A percentile compares a stretch with the other conserved stretches of the same genome.
Conservation (phyloP, 2,113 vertebrate species). For the Megaceryle torquata region DNA sequence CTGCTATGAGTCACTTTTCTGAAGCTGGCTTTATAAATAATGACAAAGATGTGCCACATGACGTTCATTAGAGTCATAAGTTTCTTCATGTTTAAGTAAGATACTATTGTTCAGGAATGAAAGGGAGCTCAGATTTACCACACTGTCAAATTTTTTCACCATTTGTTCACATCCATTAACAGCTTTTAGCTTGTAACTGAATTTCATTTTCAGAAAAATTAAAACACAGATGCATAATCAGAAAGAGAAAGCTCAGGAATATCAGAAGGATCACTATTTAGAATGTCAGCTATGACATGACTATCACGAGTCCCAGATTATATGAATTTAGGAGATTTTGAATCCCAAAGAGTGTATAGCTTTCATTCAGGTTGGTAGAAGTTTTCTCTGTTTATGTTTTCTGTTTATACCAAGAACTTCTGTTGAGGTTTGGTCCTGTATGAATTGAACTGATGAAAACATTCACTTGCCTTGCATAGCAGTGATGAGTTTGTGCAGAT, state of each 20-base stretch:
- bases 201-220: conserved; percentile 63
- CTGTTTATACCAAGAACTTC: not conserved
- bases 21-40: not conserved
- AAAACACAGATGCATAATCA: conserved; percentile 57
- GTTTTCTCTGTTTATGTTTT: not conserved
- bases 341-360: not conserved
- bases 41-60: not conserved
- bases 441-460: not conserved
- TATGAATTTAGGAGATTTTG: not conserved
- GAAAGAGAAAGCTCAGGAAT: not conserved
- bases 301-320: not conserved
- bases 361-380: not conserved
- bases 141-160: conserved; percentile 19
- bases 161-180: conserved; percentile 64
- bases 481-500: not conserved
- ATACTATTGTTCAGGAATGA: conserved; percentile 28
- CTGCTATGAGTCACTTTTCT: not conserved
- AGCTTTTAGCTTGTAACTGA: conserved; percentile 66
- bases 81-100: conserved; percentile 17
- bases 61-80: not conserved
- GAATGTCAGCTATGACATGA: not conserved
- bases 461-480: not conserved
- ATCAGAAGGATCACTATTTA: conserved; percentile 1
- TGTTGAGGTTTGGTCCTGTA: not conserved
- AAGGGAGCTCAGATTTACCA: conserved; percentile 22